Evolutionary conservation across 2,113 vertebrate species (phyloP).

Genomic region (Ctenodactylus gundi): DNA sequence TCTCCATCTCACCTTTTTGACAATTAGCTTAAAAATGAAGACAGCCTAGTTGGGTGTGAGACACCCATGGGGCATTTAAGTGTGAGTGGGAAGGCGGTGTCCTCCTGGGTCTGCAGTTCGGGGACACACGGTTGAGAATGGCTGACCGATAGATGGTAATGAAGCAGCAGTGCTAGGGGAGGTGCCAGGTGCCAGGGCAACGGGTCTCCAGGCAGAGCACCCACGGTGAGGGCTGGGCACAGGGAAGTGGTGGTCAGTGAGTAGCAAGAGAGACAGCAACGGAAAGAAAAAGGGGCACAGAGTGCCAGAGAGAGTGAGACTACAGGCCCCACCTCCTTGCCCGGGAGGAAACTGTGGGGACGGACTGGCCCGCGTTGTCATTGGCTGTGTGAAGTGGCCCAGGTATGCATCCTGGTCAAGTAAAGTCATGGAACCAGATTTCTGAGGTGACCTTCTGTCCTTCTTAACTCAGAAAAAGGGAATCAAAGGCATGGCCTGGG

Average conservation of each 20-base stretch:
- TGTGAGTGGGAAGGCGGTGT: rapidly evolving
- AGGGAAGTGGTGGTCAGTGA: neutral
- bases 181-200: rapidly evolving
- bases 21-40: neutral
- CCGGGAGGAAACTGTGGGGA: rapidly evolving
- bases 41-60: neutral
- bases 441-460: rapidly evolving
- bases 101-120: neutral
- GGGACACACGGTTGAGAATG: rapidly evolving
- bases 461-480: too few species aligned
- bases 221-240: too few species aligned
- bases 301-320: neutral
- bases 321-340: rapidly evolving
- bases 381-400: rapidly evolving
- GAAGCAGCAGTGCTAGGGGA: too few species aligned
- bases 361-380: rapidly evolving
- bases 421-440: rapidly evolving
- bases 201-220: rapidly evolving
- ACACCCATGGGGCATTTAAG: rapidly evolving
- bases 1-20: neutral
- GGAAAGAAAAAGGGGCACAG: neutral
- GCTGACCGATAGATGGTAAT: rapidly evolving
- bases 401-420: too few species aligned
- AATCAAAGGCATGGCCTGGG: rapidly evolving
- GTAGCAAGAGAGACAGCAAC: rapidly evolving